Evolutionary conservation across 2,797 vertebrate genomes (phyloP), one percentile per base, ranked within the genome.

Genomic region (Chiroxiphia lanceolata): DNA sequence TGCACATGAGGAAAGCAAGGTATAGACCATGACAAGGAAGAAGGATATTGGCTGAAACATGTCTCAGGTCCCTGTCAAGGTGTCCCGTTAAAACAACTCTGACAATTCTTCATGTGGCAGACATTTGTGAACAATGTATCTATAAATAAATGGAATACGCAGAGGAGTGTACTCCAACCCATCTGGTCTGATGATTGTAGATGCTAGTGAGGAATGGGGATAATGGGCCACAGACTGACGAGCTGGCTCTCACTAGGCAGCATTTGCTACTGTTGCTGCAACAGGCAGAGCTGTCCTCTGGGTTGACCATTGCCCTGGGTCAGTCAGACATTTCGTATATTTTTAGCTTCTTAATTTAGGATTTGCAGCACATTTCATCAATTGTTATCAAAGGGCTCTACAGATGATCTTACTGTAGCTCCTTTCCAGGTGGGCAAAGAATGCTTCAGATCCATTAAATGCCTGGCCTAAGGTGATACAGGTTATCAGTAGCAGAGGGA

Each of bases 41-140:
- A 21, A 88, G 47, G 22, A 47, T 1, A 0, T 67, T 0, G 0
- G 7, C 42, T 57, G 53, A 64, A 91, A 47, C 16, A 6, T 0
- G 0, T 53, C 64, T 89, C 27, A 4, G 11, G 12, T 57, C n/a
- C 38, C 42, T 31, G 45, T 16, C n/a, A 51, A 6, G 0, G 0
- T 51, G 44, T 67, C 9, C 22, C 0, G 0, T 38, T 34, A n/a
- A 63, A 45, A 67, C n/a, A 63, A 13, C 57, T 90, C 60, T 63
- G 40, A 48, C 65, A 61, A 2, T 15, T 13, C 38, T 69, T 78
- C 4, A 2, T 0, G 0, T 56, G 42, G n/a, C 63, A 56, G 48
- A 13, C 3, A 3, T 59, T 48, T 87, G 56, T 48, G 48, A 75
- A 16, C 34, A 38, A 22, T 6, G 4, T 4, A 17, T 25, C 40